Base-by-base conservation (phyloP, 30 jellyfish, hydroid and myxozoan genomes). In the Hydractinia echinata region DNA sequence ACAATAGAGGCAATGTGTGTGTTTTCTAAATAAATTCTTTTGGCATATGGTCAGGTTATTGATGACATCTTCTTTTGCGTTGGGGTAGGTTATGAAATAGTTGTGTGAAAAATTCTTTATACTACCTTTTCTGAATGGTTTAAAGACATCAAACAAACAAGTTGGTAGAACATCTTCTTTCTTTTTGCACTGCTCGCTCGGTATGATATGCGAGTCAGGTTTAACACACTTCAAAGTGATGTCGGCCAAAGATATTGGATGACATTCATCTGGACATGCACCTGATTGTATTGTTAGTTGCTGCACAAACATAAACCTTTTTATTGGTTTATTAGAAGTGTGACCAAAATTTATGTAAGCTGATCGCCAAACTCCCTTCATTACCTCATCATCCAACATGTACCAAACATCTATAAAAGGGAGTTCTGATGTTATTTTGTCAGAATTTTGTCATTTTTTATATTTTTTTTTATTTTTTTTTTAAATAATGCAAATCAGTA, bases 121-220 rank as follows among this genome's bases (percentile, higher is more conserved):
- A 77, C 6, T 60, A 89, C 97, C 97, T 89, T 85, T 89, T 53
- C 49, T 76, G 30, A 71, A 14, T 67, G 97, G 97, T 56, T 85
- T 83, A 49, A 89, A 72, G 14, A 82, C 92, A 85, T 89, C 89
- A 39, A 89, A 71, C 4, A 60, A 66, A 66, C 97, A 89, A 4
- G 94, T 86, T 15, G 97, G 85, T 21, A 82, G 53, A 4, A 89
- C 72, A 6, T 48, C 62, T 54, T 89, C 86, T 78, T 76, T 76
- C 39, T 67, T 67, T 53, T 79, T 77, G 66, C 97, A 89, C 44
- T 74, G 53, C 30, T 81, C 76, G 53, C 78, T 49, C 14, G 95
- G 16, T 18, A 89, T 68, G 44, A 51, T 53, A 8, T 54, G 55
- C 13, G 52, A 56, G 53, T 89, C 82, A 58, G 81, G 81, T 3